These are phyloP conservation scores for Stegastes partitus DNA, from an alignment of 2,113 vertebrate species.

Conservation along the genomic window DNA sequence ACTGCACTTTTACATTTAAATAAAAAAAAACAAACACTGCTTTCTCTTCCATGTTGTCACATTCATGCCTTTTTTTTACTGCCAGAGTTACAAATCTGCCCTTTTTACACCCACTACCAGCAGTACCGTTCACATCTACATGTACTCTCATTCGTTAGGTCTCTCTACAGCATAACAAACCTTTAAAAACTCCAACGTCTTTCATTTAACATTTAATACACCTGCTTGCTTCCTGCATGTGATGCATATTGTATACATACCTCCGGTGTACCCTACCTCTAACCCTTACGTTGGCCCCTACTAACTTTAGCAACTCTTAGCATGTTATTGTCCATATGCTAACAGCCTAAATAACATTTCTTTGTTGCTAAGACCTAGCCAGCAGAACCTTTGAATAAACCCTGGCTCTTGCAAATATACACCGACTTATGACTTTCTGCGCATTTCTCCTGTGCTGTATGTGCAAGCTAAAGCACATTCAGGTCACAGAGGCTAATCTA, in stretches of 20 bases:
- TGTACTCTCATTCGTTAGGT: not conserved
- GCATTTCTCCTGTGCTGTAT: constrained; percentile 18
- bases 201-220: not conserved
- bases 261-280: constrained; percentile 69
- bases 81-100: not conserved
- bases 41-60: too few species aligned
- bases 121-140: not conserved
- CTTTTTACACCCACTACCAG: not conserved
- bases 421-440: constrained; percentile 11
- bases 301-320: constrained; percentile 50
- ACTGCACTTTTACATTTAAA: too few species aligned
- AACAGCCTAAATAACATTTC: not conserved
- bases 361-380: constrained; percentile 26
- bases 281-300: constrained; percentile 64
- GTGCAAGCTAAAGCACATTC: constrained; percentile 30
- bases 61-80: not conserved
- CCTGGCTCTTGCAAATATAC: not conserved
- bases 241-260: constrained; percentile 6
- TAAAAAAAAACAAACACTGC: too few species aligned
- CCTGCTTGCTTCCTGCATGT: constrained; percentile 61
- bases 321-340: constrained; percentile 8
- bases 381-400: constrained; percentile 9
- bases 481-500: constrained; percentile 28
- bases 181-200: not conserved
- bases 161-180: not conserved